These are phyloP conservation scores for Perizoma flavofasciatum DNA, from an alignment of 2,888 invertebrate genomes.

Conservation along the genomic window DNA sequence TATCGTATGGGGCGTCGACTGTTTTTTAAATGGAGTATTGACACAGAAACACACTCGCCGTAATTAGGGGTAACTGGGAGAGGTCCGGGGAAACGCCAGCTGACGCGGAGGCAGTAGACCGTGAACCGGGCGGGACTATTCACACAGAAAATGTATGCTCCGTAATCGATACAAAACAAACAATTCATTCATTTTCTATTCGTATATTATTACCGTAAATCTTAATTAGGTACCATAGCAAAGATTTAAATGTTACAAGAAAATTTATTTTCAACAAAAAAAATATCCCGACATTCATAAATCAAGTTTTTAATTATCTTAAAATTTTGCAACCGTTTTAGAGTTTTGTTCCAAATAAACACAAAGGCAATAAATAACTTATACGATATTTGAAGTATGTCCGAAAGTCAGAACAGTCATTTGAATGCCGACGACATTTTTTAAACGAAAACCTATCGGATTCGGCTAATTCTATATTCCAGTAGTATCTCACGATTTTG, in stretches of 20 bases:
- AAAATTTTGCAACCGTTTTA: constrained; percentile 52
- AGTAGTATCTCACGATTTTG: constrained; percentile 56
- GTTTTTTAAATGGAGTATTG: constrained; percentile 56
- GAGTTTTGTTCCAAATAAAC: constrained; percentile 48
- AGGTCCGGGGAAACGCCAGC: constrained; percentile 62
- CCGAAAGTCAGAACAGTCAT: constrained; percentile 51
- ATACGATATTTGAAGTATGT: constrained; percentile 72
- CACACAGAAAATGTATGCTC: constrained; percentile 57
- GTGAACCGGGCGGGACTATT: constrained; percentile 50
- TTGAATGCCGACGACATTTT: constrained; percentile 74
- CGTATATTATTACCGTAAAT: constrained; percentile 26
- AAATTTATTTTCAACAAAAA: constrained; percentile 39
- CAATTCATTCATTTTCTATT: constrained; percentile 28
- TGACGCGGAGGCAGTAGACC: constrained; percentile 55
- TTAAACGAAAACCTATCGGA: constrained; percentile 57
- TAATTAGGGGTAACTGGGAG: constrained; percentile 65
- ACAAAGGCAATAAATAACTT: constrained; percentile 72
- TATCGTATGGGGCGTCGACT: constrained; percentile 23
- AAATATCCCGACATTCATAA: constrained; percentile 51
- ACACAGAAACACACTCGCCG: constrained; percentile 68
- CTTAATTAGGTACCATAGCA: constrained; percentile 17
- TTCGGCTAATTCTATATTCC: constrained; percentile 68
- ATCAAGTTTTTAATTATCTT: constrained; percentile 60
- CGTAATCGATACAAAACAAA: constrained; percentile 42
- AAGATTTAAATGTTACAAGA: constrained; percentile 29